phyloP scores from a whole-genome alignment of 2,888 invertebrate genomes.

The Blastobasis lacticolella region DNA sequence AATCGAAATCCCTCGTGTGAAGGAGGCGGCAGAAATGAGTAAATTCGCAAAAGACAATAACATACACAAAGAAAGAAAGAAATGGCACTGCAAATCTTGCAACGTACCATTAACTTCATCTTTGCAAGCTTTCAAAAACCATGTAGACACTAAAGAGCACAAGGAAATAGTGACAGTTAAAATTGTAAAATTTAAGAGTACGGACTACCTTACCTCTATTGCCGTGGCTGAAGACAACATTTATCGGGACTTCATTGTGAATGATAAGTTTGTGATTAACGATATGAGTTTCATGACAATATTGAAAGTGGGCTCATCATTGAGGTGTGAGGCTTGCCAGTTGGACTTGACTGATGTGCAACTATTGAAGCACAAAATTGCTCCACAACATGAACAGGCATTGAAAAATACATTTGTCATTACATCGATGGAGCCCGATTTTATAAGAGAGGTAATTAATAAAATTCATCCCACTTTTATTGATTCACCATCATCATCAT shows the following conservation, averaged over 20 bases:
- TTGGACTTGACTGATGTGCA: slow-evolving; percentile 1
- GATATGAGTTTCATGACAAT: slow-evolving; percentile 18
- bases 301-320: background rate
- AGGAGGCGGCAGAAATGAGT: slow-evolving; percentile 8
- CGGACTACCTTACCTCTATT: background rate
- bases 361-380: slow-evolving; percentile 11
- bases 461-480: no score
- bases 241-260: slow-evolving; percentile 22
- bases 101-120: slow-evolving; percentile 13
- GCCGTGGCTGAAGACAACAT: background rate
- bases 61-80: slow-evolving; percentile 4
- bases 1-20: slow-evolving; percentile 1
- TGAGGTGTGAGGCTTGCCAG: slow-evolving; percentile 21
- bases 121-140: slow-evolving; percentile 18
- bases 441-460: slow-evolving; percentile 35
- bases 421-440: slow-evolving; percentile 26
- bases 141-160: slow-evolving; percentile 16
- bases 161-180: slow-evolving; percentile 10
- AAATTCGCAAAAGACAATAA: slow-evolving; percentile 18
- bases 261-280: slow-evolving; percentile 25
- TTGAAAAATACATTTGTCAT: slow-evolving; percentile 18
- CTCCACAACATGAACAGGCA: slow-evolving; percentile 9
- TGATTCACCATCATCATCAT: no score
- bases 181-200: background rate
- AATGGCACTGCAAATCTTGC: slow-evolving; percentile 21